Evolutionary conservation across 2,113 vertebrate genomes (phyloP), one percentile per base, ranked within the genome.

Genomic region (Larimichthys polyactis): DNA sequence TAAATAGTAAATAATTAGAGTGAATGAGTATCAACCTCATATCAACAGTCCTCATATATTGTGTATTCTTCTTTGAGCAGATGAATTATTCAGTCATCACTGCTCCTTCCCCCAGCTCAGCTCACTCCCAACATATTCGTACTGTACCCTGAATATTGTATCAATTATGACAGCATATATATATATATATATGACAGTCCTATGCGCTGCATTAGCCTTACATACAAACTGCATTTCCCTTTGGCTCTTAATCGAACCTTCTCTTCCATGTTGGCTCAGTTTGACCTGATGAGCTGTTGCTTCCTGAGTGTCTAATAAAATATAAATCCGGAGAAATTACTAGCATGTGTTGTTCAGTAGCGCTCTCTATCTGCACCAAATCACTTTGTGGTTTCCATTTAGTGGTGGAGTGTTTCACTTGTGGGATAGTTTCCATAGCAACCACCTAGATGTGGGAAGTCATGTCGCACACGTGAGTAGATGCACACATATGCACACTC

Each of bases 371-470:
- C 69, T 27, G 57, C 44, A 57, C 19, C 24, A 52, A 79, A 81
- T 88, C 75, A 36, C 78, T 72, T 83, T 40, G 36, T 2, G 36
- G 7, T 40, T 40, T 40, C 36, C 36, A 40, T 40, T 40, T 44
- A 62, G 44, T 43, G 58, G 74, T 20, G 40, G 72, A 70, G 75
- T 62, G 75, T 81, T 83, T 82, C 54, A 75, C 84, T 82, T 75
- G 81, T 84, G 78, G 80, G 87, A 87, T 32, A 66, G 91, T 94
- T 91, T 82, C 92, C 82, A 89, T 93, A 67, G 90, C 74, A 90
- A 93, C 93, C 74, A 3, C 68, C 75, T 78, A 7, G 55, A 71
- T 81, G 82, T 89, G 82, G 87, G 59, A 87, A 75, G 78, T 19
- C 2, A 51, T 46, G 59, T 69, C 51, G 11, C 68, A 68, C 36